Evolutionary conservation across 2,797 vertebrate genomes (phyloP).

Genomic region (Chromobotia macracanthus): DNA sequence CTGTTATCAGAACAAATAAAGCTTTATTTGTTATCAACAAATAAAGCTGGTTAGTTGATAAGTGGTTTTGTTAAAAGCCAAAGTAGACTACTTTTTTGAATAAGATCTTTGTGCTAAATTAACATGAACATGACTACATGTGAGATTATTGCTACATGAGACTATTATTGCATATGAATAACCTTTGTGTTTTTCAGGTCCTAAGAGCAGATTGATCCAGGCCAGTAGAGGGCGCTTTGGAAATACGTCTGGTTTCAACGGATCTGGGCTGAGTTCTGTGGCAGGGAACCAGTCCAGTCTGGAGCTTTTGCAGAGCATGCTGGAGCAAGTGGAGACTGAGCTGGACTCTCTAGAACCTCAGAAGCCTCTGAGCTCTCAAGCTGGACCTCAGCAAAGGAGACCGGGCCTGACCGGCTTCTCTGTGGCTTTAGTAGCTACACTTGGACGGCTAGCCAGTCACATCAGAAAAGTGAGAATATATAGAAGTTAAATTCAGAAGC

Average conservation of each 20-base stretch:
- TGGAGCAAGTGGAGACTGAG: conserved; percentile 85
- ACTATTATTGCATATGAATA: background rate
- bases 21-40: too few species aligned
- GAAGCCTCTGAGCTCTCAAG: conserved; percentile 56
- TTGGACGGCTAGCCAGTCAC: conserved; percentile 84
- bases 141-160: too few species aligned
- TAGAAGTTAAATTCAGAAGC: background rate
- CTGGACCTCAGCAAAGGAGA: conserved; percentile 56
- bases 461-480: conserved; percentile 82
- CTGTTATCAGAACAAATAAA: background rate
- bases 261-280: conserved; percentile 66
- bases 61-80: background rate
- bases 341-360: conserved; percentile 77
- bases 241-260: conserved; percentile 61
- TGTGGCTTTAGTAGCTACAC: conserved; percentile 81
- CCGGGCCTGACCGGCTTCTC: conserved; percentile 88
- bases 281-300: conserved; percentile 76
- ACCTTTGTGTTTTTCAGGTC: conserved; percentile 60
- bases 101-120: too few species aligned
- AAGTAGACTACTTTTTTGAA: too few species aligned
- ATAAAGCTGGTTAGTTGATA: background rate
- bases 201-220: conserved; percentile 62
- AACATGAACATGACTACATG: too few species aligned
- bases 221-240: conserved; percentile 70
- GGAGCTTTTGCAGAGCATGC: conserved; percentile 83